A percentile compares a stretch with the other conserved stretches of the same genome.
Conservation (phyloP, 2,888 invertebrate species). For the Caenorhabditis drosophilae region DNA sequence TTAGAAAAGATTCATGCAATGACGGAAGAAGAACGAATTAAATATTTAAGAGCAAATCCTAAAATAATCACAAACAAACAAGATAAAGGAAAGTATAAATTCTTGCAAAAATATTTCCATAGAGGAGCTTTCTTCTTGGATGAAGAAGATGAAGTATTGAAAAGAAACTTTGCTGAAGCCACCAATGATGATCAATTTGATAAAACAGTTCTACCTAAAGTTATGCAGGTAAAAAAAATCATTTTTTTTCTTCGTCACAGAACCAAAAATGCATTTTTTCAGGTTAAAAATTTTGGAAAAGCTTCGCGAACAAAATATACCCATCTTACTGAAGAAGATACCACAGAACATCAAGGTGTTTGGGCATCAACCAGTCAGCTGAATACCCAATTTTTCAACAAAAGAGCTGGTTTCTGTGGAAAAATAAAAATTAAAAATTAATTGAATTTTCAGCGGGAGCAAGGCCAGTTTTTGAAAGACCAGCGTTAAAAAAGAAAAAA, state of each 20-base stretch:
- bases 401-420: slow-evolving; percentile 77
- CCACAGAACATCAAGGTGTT: slow-evolving; percentile 84
- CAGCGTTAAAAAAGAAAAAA: slow-evolving; percentile 76
- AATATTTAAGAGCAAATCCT: slow-evolving; percentile 87
- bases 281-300: slow-evolving; percentile 97
- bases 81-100: slow-evolving; percentile 96
- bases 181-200: slow-evolving; percentile 99
- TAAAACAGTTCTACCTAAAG: slow-evolving; percentile 96
- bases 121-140: slow-evolving; percentile 96
- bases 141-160: slow-evolving; percentile 68
- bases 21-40: slow-evolving; percentile 93
- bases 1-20: slow-evolving; percentile 88
- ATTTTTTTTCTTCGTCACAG: neutral
- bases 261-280: slow-evolving; percentile 5
- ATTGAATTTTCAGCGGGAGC: slow-evolving; percentile 79
- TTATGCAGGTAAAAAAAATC: slow-evolving; percentile 82
- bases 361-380: slow-evolving; percentile 91
- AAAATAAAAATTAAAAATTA: neutral
- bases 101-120: slow-evolving; percentile 98
- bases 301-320: slow-evolving; percentile 99
- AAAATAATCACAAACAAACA: slow-evolving; percentile 86
- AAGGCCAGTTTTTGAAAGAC: slow-evolving; percentile 89
- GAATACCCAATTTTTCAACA: slow-evolving; percentile 84
- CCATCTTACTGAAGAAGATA: slow-evolving; percentile 97
- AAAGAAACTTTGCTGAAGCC: slow-evolving; percentile 87